Base-by-base conservation (phyloP, 37 sponge, comb jelly and placozoan species). In the Chondrilla cf. caribensis region DNA sequence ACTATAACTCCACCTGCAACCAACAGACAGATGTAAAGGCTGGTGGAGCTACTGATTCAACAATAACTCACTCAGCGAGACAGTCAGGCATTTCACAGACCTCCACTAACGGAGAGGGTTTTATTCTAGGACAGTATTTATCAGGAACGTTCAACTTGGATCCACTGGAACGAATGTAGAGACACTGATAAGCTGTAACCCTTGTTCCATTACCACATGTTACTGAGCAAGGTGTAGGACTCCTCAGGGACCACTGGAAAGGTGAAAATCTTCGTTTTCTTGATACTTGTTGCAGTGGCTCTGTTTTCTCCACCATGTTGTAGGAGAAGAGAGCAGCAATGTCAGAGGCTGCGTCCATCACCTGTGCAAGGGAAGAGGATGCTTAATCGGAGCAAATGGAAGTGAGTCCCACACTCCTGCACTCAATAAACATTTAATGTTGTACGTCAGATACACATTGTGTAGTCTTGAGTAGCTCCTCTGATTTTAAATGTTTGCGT, bases 171-270 rank as follows among this genome's bases (percentile, higher is more conserved):
- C 70, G 1, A 35, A 28, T 19, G 64, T 62, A 62, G 7, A 32
- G 19, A 37, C 76, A 73, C 14, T 73, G 43, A 25, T 73, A 73
- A 22, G 38, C 24, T 2, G 76, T 73, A 21, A 39, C 43, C 21
- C 44, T 21, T 42, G 44, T 73, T n/a, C 76, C 76, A 43, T 39
- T 73, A 4, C 90, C 87, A 73, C 90, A 90, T 2, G 75, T 73
- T 18, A 86, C 87, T n/a, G 90, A 86, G 67, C 90, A 90, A 6
- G 43, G 21, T 26, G 71, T 41, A 21, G 78, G 51, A 2, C n/a
- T 79, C 47, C 21, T 11, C 86, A 86, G 85, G 3, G 32, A 37
- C n/a, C 15, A 73, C 6, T 21, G 18, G 25, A 44, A 77, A 60
- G 44, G 31, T 40, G 0, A 32, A 64, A 6, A 29, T 78, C 44